Base-by-base conservation (phyloP, 2,113 vertebrate species). In the Saimiri boliviensis region DNA sequence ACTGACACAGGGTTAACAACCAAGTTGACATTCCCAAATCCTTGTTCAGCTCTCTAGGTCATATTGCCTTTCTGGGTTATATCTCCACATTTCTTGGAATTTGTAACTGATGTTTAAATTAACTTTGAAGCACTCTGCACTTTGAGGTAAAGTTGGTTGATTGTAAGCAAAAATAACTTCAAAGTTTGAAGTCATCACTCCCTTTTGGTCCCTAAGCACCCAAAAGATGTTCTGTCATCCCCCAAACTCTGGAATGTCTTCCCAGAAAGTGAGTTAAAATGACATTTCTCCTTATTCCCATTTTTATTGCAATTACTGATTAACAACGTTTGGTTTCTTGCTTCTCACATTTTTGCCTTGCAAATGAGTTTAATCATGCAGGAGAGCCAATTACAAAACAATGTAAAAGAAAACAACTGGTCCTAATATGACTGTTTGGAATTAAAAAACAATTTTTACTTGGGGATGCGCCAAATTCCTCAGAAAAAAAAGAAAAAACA, bases 261-360 rank as follows among this genome's bases (percentile, higher is more conserved):
- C 97, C 97, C 95, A 96, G 97, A 96, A 98, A 98, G 63, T 47
- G 71, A 93, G 96, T 82, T 95, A 96, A 96, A 96, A 96, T 84
- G 68, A 56, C 80, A 86, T 86, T 97, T 97, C 92, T 98, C 87
- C 32, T 83, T 97, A 77, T 86, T 94, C 12, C 52, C 87, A 27
- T 90, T 96, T 95, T 94, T 96, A 94, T 47, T 95, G 16, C 21
- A 97, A 96, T 91, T 35, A 17, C 56, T 92, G 35, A 47, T 97
- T 70, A 97, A 95, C 20, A 68, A 87, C 8, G 52, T 96, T 77
- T 47, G 1, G 94, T 92, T 97, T 91, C 79, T 92, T 77, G 66
- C 80, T 85, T 79, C 80, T 91, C 49, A 80, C 6, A 11, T 93
- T 60, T 90, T 89, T 37, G 58, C 58, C 66, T 93, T 19, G 35